Conservation (phyloP, 2,888 invertebrate genomes). For the Caenorhabditis sp. region DNA sequence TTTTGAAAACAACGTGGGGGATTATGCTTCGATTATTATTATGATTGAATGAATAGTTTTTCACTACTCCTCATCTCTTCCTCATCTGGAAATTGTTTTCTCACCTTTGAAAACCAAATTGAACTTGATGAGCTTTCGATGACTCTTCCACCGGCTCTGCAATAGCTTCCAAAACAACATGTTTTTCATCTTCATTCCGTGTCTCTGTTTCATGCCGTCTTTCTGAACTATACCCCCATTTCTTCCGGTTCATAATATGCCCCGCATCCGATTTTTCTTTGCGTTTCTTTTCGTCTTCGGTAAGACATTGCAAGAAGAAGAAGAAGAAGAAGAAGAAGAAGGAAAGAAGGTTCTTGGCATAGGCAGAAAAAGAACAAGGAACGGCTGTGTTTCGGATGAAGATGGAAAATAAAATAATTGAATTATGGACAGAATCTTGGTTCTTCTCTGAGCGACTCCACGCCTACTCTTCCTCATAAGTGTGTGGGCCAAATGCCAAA, state of each 20-base stretch:
- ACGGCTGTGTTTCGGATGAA: background rate
- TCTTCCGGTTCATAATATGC: too few species aligned
- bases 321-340: background rate
- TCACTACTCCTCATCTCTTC: background rate
- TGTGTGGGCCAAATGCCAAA: background rate
- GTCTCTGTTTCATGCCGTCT: background rate
- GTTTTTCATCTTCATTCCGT: slow-evolving; percentile 18
- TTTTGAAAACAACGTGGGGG: too few species aligned
- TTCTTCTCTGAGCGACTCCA: background rate
- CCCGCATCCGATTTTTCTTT: too few species aligned
- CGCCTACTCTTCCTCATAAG: background rate
- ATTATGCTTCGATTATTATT: too few species aligned
- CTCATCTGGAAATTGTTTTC: too few species aligned
- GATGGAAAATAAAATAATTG: background rate
- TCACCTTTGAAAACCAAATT: background rate
- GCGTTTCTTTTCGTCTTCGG: background rate
- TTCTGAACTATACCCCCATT: slow-evolving; percentile 5
- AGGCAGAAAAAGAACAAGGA: background rate
- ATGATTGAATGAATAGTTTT: too few species aligned
- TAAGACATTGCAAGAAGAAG: background rate
- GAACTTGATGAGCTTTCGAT: slow-evolving; percentile 15
- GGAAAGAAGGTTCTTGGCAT: background rate
- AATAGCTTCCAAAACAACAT: slow-evolving; percentile 7
- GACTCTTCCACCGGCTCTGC: background rate
- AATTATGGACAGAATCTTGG: too few species aligned